These are phyloP conservation scores for Euclidia mi DNA, from an alignment of 2,888 invertebrate species.

Conservation along the genomic window DNA sequence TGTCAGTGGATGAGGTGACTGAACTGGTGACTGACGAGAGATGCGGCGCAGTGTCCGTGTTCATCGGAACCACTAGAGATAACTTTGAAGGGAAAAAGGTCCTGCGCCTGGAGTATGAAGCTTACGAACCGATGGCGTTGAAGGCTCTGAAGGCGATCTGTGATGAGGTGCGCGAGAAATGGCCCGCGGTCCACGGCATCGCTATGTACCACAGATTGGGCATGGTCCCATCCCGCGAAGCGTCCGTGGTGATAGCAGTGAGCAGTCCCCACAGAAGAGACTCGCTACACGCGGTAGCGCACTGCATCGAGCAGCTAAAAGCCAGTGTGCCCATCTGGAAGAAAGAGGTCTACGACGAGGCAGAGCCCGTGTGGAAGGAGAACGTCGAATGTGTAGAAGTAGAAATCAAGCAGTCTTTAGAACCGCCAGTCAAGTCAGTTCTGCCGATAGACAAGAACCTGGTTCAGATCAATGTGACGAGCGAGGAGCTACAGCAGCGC, in stretches of 20 bases:
- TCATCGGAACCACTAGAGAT: constrained; percentile 97
- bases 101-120: constrained; percentile 97
- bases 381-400: constrained; percentile 93
- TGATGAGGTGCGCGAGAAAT: constrained; percentile 92
- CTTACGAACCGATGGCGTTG: constrained; percentile 97
- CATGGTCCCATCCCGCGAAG: constrained; percentile 95
- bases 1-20: constrained; percentile 92
- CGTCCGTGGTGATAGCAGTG: constrained; percentile 97
- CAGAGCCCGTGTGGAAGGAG: constrained; percentile 93
- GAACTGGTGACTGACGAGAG: constrained; percentile 91
- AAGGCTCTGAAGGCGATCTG: constrained; percentile 95
- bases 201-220: constrained; percentile 97
- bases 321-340: constrained; percentile 98
- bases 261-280: constrained; percentile 96
- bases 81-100: constrained; percentile 95
- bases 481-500: constrained; percentile 91
- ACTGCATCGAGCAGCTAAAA: constrained; percentile 96
- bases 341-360: constrained; percentile 95
- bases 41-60: constrained; percentile 97
- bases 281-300: constrained; percentile 95
- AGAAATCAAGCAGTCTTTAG: constrained; percentile 40
- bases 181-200: constrained; percentile 94
- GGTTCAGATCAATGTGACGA: constrained; percentile 92
- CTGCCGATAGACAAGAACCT: constrained; percentile 74
- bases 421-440: constrained; percentile 44